Evolutionary conservation across 1,140 invertebrate genomes (phyloP), one percentile per base, ranked within the genome.

Genomic region (Harpegnathos saltator): DNA sequence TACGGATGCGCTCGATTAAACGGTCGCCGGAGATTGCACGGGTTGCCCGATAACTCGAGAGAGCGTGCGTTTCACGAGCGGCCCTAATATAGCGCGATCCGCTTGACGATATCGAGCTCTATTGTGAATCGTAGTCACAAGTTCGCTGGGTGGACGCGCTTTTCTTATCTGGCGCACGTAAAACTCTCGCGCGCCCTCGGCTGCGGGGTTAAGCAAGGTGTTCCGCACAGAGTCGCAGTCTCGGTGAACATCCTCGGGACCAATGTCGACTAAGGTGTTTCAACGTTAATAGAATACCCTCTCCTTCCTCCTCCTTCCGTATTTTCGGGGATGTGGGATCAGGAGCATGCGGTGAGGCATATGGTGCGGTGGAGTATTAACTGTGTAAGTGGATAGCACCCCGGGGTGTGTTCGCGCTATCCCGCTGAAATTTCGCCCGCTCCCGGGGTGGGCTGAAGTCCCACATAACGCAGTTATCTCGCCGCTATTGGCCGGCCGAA

Each of bases 341-440:
- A n/a, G n/a, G n/a, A n/a, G n/a, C n/a, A n/a, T n/a, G n/a, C n/a
- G 38, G 7, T 4, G 38, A 44, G 56, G 26, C 17, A 52, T 61
- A 78, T 24, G 59, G 50, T 12, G 52, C 82, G 54, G 38, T 59
- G 19, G 50, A 69, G 24, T 88, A 88, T 87, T 84, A 88, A 81
- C 82, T 74, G 71, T 84, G 69, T 88, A 82, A 88, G 72, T 82
- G 78, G 68, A 88, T 88, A 78, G 85, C 77, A 74, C 87, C 61
- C 85, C 14, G 5, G 78, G 29, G 85, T 68, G 50, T 19, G 65
- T 48, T 80, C 59, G 71, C 50, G 48, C 33, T 66, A 78, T n/a
- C 84, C 54, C 52, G 52, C 29, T 84, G 62, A 87, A 88, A 87
- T 87, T 84, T 86, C 56, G 5, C 62, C 50, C 17, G 22, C 24